Evolutionary conservation across 2,888 invertebrate genomes (phyloP), one percentile per base, ranked within the genome.

Genomic region (Xylocampa areola): DNA sequence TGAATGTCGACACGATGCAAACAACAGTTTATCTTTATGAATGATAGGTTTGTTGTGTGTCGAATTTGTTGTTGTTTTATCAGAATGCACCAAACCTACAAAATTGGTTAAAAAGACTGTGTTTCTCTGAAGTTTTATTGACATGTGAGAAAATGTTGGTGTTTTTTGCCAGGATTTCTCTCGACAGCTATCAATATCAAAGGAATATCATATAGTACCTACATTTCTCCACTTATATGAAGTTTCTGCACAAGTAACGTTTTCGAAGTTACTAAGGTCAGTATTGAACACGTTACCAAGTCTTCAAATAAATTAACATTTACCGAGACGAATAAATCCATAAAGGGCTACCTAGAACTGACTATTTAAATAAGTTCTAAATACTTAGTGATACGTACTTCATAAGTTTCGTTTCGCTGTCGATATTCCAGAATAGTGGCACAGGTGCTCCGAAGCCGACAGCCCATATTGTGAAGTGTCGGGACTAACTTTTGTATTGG

Each of bases 11-110:
- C 51, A 35, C 41, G 41, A 39, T 33, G 39, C 25, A 50, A 60
- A 67, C 52, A 48, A 70, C 53, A 63, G 55, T 67, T 69, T 54
- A 60, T 69, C 70, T 69, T 60, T 59, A 58, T 68, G 71, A 71
- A 29, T 55, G 52, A 58, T 73, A 32, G 57, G 14, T 37, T n/a
- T 35, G 39, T 58, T 51, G 59, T 44, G 35, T 29, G 1, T 29
- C 33, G 69, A 27, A 47, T 47, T 55, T 55, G 50, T 63, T 50
- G 27, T 2, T 50, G 7, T 37, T 52, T 36, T 50, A 40, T 69
- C 5, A 29, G 13, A 17, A 27, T 16, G 11, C 3, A 23, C 35
- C 35, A 21, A 19, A 19, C 11, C 13, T 10, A 2, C 16, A 27
- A 44, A 25, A 33, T 36, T 5, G 5, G 13, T 7, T 4, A 19